Evolutionary conservation across 2,797 vertebrate genomes (phyloP).

Genomic region (Jordanella pulchra): DNA sequence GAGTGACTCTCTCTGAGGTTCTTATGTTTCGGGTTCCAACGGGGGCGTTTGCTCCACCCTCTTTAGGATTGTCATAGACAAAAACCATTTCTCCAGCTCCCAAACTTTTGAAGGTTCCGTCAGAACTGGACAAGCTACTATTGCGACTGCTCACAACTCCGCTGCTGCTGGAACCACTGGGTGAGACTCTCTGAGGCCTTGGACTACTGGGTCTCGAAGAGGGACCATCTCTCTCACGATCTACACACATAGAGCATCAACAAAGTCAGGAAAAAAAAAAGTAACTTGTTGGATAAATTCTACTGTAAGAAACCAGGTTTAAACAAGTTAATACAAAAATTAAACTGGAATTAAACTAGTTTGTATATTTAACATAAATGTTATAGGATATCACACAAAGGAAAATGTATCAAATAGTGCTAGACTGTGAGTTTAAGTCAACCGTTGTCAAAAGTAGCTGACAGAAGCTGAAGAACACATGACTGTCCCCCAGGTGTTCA

Average conservation of each 20-base stretch:
- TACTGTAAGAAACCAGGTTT: not conserved
- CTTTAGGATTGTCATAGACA: slow-evolving; percentile 94
- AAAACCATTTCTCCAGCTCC: slow-evolving; percentile 91
- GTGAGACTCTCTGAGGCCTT: slow-evolving; percentile 91
- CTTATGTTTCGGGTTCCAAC: slow-evolving; percentile 82
- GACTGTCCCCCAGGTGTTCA: slow-evolving; percentile 41
- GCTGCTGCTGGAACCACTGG: slow-evolving; percentile 90
- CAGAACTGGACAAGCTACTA: slow-evolving; percentile 92
- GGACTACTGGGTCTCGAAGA: slow-evolving; percentile 93
- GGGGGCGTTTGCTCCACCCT: slow-evolving; percentile 70
- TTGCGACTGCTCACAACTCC: slow-evolving; percentile 91
- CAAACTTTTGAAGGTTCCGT: slow-evolving; percentile 89
- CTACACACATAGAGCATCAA: slow-evolving; percentile 51
- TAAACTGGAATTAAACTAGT: not conserved
- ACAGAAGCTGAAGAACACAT: slow-evolving; percentile 35
- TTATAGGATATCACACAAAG: not conserved
- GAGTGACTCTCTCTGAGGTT: slow-evolving; percentile 92
- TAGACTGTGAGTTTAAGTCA: slow-evolving; percentile 27
- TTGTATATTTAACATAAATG: not conserved
- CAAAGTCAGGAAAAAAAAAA: not conserved
- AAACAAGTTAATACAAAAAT: not conserved
- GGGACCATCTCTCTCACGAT: slow-evolving; percentile 89
- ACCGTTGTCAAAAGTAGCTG: slow-evolving; percentile 33
- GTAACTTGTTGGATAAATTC: not conserved
- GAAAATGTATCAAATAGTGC: slow-evolving; percentile 20